Evolutionary conservation across 2,113 vertebrate species (phyloP), one percentile per base, ranked within the genome.

Genomic region (Perca flavescens): DNA sequence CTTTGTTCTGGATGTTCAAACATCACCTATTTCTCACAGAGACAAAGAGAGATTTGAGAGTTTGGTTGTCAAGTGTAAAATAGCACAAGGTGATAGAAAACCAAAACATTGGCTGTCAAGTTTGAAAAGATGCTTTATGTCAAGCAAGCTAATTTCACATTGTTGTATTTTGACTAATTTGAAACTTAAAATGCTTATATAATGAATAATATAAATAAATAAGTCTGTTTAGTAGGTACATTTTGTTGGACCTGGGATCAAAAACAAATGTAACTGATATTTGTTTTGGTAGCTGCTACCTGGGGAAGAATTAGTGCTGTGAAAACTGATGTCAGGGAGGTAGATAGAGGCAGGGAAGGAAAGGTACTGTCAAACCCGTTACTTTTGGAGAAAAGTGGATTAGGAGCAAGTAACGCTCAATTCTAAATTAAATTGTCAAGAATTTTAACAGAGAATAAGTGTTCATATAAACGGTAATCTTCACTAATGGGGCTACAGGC

Each of bases 1-100:
- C 58, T 74, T 86, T 80, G 66, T 75, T 82, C 56, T 63, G 77
- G n/a, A 56, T 79, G 21, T 49, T 69, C 6, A 67, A 58, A 78
- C 62, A 52, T 34, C 7, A 31, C 11, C 22, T 52, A 9, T 69
- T 28, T 22, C 62, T 49, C 46, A 46, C 14, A 66, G 31, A 77
- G 12, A 47, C 22, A 34, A 34, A 21, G 4, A 31, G 5, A 61
- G 13, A 25, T 15, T 34, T 3, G 40, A 43, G 40, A 43, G 28
- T 10, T 25, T 60, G 34, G 28, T 34, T 34, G 14, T 60, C 14
- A 52, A 17, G 10, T 13, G 25, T 28, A 57, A 34, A 57, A 34
- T 49, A 49, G 16, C 11, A 47, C 4, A 17, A 43, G 31, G 46
- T 62, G 13, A 73, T 15, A 11, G 6, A 13, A 73, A 49, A 47